Conservation (phyloP, 2,888 invertebrate genomes). For the Dione juno region DNA sequence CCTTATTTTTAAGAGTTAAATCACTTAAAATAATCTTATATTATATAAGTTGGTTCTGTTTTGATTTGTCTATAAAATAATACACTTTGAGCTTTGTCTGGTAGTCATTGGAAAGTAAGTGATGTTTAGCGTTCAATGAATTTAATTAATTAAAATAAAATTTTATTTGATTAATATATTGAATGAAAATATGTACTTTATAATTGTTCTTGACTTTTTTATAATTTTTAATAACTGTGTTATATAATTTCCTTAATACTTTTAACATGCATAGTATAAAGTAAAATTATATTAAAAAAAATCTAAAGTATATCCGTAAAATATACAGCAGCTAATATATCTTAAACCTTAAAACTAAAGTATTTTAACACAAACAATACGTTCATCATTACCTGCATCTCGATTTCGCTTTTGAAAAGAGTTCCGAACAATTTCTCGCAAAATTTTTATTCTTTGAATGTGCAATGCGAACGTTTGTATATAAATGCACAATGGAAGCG, state of each 20-base stretch:
- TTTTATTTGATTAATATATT: conserved; percentile 1
- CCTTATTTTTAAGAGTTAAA: conserved; percentile 32
- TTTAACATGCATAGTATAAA: background rate
- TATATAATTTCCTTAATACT: background rate
- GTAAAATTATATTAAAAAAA: no score
- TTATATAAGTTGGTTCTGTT: conserved; percentile 63
- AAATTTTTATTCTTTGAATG: conserved; percentile 55
- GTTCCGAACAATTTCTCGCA: conserved; percentile 54
- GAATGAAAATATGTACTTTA: background rate
- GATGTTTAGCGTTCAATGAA: conserved; percentile 78
- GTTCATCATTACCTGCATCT: conserved; percentile 47
- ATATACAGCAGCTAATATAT: background rate
- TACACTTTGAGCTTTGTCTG: conserved; percentile 82
- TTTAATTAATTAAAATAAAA: conserved; percentile 43
- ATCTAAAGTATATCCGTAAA: background rate
- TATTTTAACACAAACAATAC: conserved; percentile 40
- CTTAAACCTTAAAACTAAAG: conserved; percentile 33
- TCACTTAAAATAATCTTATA: conserved; percentile 39
- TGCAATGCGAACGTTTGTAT: conserved; percentile 55
- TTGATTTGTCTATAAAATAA: conserved; percentile 81
- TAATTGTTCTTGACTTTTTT: background rate
- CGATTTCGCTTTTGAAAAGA: conserved; percentile 45
- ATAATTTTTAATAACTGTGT: background rate
- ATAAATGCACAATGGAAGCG: conserved; percentile 62
- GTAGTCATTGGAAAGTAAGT: conserved; percentile 75